Evolutionary conservation across 2,113 vertebrate genomes (phyloP).

Genomic region (Reinhardtius hippoglossoides): DNA sequence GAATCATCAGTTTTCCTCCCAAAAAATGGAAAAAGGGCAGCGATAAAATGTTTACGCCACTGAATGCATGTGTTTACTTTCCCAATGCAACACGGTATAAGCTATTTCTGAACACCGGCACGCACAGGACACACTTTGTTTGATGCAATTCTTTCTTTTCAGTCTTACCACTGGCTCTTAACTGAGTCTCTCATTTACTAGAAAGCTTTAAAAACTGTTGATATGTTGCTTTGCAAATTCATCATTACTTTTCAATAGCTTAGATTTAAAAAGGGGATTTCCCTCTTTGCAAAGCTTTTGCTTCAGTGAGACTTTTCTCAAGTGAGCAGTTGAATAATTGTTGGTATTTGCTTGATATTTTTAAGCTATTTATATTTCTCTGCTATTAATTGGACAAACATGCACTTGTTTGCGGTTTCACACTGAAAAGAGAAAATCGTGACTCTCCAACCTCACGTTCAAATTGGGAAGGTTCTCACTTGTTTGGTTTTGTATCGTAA

Average conservation of each 20-base stretch:
- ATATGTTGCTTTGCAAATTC: conserved; percentile 32
- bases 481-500: conserved; percentile 16
- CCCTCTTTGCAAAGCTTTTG: conserved; percentile 12
- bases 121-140: conserved; percentile 28
- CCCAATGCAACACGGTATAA: conserved; percentile 65
- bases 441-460: conserved; percentile 49
- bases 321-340: neutral
- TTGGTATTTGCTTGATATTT: conserved; percentile 24
- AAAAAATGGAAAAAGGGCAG: conserved; percentile 42
- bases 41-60: conserved; percentile 70
- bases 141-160: conserved; percentile 5
- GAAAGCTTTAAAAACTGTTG: conserved; percentile 60
- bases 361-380: conserved; percentile 5
- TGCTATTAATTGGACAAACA: neutral
- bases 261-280: neutral
- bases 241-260: conserved; percentile 12
- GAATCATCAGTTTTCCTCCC: conserved; percentile 46
- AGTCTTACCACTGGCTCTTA: conserved; percentile 1
- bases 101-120: conserved; percentile 48
- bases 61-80: conserved; percentile 70
- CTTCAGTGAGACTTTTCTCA: conserved; percentile 25
- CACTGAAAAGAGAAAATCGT: conserved; percentile 17
- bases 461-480: conserved; percentile 47
- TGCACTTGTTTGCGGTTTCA: neutral
- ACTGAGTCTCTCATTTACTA: conserved; percentile 9